Evolutionary conservation across 2,113 vertebrate genomes (phyloP).

Genomic region (Pipra filicauda): DNA sequence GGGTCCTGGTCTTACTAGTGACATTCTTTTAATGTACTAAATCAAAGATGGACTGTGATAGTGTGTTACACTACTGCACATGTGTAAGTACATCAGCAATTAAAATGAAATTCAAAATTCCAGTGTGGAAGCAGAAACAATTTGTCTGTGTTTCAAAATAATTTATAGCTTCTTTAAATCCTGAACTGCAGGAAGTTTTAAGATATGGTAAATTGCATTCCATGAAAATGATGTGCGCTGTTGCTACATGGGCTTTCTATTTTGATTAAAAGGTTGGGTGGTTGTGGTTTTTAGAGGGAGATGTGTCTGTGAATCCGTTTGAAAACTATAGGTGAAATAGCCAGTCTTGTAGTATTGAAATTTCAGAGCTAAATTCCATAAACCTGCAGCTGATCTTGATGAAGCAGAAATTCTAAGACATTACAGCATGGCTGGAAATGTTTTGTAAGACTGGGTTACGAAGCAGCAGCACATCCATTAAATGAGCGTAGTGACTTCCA

Average conservation of each 20-base stretch:
- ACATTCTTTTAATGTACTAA: background rate
- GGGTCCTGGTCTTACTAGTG: background rate
- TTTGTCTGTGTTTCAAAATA: background rate
- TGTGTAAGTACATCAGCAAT: background rate
- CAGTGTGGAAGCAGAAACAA: background rate
- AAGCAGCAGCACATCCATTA: conserved; percentile 6
- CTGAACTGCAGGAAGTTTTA: background rate
- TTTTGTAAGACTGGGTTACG: background rate
- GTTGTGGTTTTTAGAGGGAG: background rate
- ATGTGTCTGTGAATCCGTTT: background rate
- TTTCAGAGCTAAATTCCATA: background rate
- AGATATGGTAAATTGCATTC: background rate
- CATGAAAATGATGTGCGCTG: background rate
- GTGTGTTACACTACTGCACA: background rate
- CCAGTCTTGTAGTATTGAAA: background rate
- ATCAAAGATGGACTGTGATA: background rate
- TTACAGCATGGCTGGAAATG: conserved; percentile 22
- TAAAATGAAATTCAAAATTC: background rate
- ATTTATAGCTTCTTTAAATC: background rate
- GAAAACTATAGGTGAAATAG: background rate
- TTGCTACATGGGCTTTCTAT: background rate
- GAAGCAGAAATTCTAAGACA: conserved; percentile 6
- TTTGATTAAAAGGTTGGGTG: background rate
- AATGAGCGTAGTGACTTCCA: background rate
- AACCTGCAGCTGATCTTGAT: background rate